phyloP scores from a whole-genome alignment of 2,888 invertebrate species.

The Incurvaria masculella region DNA sequence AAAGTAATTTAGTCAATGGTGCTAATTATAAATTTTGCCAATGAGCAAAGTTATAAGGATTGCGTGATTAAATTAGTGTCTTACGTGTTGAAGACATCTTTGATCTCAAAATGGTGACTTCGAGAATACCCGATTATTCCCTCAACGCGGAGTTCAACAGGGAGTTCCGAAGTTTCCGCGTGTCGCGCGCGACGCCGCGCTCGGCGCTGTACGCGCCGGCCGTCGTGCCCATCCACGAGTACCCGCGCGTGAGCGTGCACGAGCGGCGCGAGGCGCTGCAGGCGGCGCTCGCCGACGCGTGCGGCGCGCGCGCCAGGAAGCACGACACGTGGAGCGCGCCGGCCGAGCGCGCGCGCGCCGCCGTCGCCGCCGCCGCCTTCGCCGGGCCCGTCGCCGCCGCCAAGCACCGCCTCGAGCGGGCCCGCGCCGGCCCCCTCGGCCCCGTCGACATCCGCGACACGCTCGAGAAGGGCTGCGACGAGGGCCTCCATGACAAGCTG shows the following conservation, averaged over 20 bases:
- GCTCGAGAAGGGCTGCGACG: constrained; percentile 53
- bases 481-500: constrained; percentile 50
- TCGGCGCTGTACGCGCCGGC: constrained; percentile 51
- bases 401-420: constrained; percentile 47
- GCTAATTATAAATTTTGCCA: constrained; percentile 35
- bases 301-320: constrained; percentile 47
- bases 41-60: constrained; percentile 31
- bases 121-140: constrained; percentile 61
- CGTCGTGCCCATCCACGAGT: constrained; percentile 59
- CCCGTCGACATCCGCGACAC: constrained; percentile 48
- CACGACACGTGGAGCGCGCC: constrained; percentile 48
- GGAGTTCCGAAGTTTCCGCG: constrained; percentile 58
- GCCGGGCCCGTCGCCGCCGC: constrained; percentile 37
- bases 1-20: constrained; percentile 19
- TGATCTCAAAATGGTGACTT: constrained; percentile 61
- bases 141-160: constrained; percentile 61
- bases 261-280: constrained; percentile 51
- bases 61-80: constrained; percentile 7
- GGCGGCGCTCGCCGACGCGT: constrained; percentile 50
- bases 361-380: constrained; percentile 38
- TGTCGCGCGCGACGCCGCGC: constrained; percentile 50
- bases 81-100: constrained; percentile 34
- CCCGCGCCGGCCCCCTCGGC: constrained; percentile 36
- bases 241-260: constrained; percentile 57
- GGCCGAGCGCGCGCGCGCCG: constrained; percentile 36